phyloP scores from a whole-genome alignment of 1,140 invertebrate species.

The Globodera ellingtonae region DNA sequence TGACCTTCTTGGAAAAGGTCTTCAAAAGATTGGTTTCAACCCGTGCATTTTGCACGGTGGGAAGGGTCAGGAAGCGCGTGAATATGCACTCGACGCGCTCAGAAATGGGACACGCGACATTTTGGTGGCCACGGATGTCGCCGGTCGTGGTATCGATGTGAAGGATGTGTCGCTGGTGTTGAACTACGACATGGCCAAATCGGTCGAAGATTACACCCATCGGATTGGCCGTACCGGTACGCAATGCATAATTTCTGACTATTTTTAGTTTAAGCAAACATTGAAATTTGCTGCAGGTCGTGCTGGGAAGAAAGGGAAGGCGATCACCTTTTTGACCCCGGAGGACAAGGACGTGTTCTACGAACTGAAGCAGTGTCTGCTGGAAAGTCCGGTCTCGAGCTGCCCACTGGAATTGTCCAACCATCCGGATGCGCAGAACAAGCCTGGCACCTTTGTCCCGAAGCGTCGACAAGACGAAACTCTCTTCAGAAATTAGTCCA shows the following conservation, averaged over 20 bases:
- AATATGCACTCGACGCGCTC: constrained; percentile 89
- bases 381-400: constrained; percentile 82
- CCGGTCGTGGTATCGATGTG: constrained; percentile 99
- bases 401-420: constrained; percentile 96
- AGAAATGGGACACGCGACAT: constrained; percentile 88
- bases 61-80: constrained; percentile 98
- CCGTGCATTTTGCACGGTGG: constrained; percentile 96
- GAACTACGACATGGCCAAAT: constrained; percentile 99
- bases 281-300: constrained; percentile 72
- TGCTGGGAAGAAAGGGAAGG: constrained; percentile 93
- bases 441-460: constrained; percentile 87
- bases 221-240: constrained; percentile 87
- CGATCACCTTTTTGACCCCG: constrained; percentile 93
- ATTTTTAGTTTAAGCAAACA: no score
- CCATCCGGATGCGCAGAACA: constrained; percentile 96
- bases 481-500: constrained; percentile 61
- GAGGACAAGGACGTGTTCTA: constrained; percentile 94
- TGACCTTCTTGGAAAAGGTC: constrained; percentile 90
- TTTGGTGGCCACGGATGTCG: constrained; percentile 98
- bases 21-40: constrained; percentile 95
- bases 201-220: constrained; percentile 95
- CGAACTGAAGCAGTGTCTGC: constrained; percentile 81
- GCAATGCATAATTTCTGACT: constrained; percentile 2
- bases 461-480: constrained; percentile 88
- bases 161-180: constrained; percentile 85